phyloP scores from a whole-genome alignment of 2,888 invertebrate genomes.

The Hypsopygia costalis region DNA sequence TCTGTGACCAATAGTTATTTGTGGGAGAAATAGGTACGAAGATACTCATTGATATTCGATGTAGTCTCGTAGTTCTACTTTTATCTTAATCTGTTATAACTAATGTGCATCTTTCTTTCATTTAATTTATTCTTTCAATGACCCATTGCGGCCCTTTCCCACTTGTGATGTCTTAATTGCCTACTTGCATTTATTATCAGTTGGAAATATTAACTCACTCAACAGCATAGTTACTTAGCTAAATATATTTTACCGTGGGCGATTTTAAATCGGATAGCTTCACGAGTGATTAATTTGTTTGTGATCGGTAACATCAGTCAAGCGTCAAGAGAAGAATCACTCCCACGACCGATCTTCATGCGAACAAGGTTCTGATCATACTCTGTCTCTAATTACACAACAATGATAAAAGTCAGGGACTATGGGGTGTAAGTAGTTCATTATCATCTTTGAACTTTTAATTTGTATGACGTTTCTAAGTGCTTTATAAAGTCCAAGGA shows the following conservation, averaged over 20 bases:
- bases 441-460: too few relatives aligned
- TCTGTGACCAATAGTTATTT: slow-evolving; percentile 30
- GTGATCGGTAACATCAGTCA: slow-evolving; percentile 72
- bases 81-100: slow-evolving; percentile 24
- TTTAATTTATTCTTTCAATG: slow-evolving; percentile 25
- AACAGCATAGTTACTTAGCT: slow-evolving; percentile 36
- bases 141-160: slow-evolving; percentile 21
- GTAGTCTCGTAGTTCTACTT: slow-evolving; percentile 25
- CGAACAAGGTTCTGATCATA: slow-evolving; percentile 39
- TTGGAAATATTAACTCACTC: slow-evolving; percentile 9
- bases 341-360: slow-evolving; percentile 56
- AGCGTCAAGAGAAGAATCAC: slow-evolving; percentile 53
- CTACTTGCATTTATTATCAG: slow-evolving; percentile 23
- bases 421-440: too few relatives aligned
- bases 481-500: too few relatives aligned
- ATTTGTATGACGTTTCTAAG: too few relatives aligned
- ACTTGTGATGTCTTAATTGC: slow-evolving; percentile 22
- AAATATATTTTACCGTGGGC: slow-evolving; percentile 37
- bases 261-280: slow-evolving; percentile 39
- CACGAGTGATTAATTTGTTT: slow-evolving; percentile 60
- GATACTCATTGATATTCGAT: slow-evolving; percentile 38
- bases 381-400: slow-evolving; percentile 41
- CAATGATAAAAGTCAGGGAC: slow-evolving; percentile 46
- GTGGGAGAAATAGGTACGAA: slow-evolving; percentile 45
- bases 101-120: slow-evolving; percentile 23